These are phyloP conservation scores for Salvator merianae DNA, from an alignment of 2,113 vertebrate species.

Conservation along the genomic window DNA sequence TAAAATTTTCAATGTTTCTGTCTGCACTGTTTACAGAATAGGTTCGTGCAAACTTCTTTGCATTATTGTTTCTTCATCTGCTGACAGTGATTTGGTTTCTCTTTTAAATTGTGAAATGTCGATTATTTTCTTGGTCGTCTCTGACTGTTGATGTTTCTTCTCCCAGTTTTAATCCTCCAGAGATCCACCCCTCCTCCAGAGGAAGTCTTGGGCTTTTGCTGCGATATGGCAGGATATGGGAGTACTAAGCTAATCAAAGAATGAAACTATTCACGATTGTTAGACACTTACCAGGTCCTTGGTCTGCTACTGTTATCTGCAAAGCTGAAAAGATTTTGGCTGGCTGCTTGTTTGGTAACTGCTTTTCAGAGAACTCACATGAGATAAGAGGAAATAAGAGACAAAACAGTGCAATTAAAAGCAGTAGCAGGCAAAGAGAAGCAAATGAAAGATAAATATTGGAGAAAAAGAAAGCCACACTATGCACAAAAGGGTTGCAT, in stretches of 20 bases:
- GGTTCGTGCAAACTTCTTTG: not conserved
- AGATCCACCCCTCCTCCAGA: slow-evolving; percentile 28
- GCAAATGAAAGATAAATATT: slow-evolving; percentile 33
- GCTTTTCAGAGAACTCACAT: slow-evolving; percentile 44
- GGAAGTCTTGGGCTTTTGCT: slow-evolving; percentile 52
- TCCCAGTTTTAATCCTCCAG: slow-evolving; percentile 45
- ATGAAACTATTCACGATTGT: slow-evolving; percentile 68
- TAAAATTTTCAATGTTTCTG: slow-evolving; percentile 29
- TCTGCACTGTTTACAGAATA: slow-evolving; percentile 26
- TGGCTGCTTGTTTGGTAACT: slow-evolving; percentile 18
- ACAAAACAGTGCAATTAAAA: slow-evolving; percentile 30
- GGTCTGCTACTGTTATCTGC: slow-evolving; percentile 65
- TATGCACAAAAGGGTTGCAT: not conserved
- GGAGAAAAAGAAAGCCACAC: slow-evolving; percentile 31
- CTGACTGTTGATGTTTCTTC: slow-evolving; percentile 42
- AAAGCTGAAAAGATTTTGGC: slow-evolving; percentile 49
- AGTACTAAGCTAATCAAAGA: slow-evolving; percentile 59
- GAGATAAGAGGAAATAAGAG: slow-evolving; percentile 22
- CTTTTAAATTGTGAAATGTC: slow-evolving; percentile 15
- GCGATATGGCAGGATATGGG: slow-evolving; percentile 53
- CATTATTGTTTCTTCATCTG: slow-evolving; percentile 33
- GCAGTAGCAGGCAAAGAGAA: slow-evolving; percentile 29
- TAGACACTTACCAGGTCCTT: slow-evolving; percentile 53
- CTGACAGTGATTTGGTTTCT: slow-evolving; percentile 37
- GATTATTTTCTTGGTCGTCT: not conserved